phyloP scores from a whole-genome alignment of 1,140 invertebrate genomes.

The Linepithema humile region DNA sequence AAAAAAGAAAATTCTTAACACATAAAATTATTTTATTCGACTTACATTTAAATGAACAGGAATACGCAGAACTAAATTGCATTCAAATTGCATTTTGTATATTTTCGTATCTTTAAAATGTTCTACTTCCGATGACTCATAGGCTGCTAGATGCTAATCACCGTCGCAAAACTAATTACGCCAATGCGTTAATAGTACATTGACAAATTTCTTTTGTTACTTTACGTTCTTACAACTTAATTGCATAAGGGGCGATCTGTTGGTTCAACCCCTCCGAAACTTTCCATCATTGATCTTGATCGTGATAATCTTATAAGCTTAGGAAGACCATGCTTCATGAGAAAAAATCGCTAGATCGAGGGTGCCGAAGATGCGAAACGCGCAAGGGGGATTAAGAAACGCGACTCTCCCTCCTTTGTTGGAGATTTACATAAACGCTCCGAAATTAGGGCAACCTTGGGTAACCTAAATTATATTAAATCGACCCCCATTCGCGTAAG shows the following conservation, averaged over 20 bases:
- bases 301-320: conserved; percentile 57
- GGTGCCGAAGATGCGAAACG: conserved; percentile 20
- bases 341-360: conserved; percentile 35
- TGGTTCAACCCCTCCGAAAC: neutral
- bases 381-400: conserved; percentile 56
- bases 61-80: too few relatives aligned
- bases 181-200: neutral
- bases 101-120: too few relatives aligned
- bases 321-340: neutral
- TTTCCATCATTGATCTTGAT: conserved; percentile 27
- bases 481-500: conserved; percentile 53
- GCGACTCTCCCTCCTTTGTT: neutral
- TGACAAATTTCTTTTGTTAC: neutral
- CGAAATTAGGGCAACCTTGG: conserved; percentile 65
- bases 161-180: neutral
- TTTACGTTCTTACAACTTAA: conserved; percentile 1
- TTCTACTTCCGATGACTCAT: neutral
- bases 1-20: too few relatives aligned
- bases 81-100: too few relatives aligned
- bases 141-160: neutral
- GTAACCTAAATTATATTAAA: conserved; percentile 65
- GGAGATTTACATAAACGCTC: conserved; percentile 62
- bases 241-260: conserved; percentile 16
- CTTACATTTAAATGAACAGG: too few relatives aligned
- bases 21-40: too few relatives aligned